A percentile compares a stretch with the other conserved stretches of the same genome.
phyloP scores from a whole-genome alignment of 2,113 vertebrate genomes.

The Lepus europaeus region DNA sequence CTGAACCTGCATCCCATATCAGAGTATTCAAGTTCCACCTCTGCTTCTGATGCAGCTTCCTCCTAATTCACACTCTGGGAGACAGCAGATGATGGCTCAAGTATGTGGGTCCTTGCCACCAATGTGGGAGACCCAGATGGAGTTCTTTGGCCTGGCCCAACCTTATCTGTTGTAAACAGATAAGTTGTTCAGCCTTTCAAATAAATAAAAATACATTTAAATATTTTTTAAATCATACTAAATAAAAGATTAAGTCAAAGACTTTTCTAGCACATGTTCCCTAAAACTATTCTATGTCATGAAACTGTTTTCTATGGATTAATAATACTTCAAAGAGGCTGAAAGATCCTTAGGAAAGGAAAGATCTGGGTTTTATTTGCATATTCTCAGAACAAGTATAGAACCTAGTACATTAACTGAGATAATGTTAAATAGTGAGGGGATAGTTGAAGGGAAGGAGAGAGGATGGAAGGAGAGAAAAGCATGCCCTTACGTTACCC shows the following conservation, averaged over 20 bases:
- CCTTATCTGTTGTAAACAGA: no score
- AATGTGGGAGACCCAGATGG: background rate
- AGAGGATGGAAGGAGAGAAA: background rate
- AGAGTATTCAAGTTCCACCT: no score
- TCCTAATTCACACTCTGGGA: no score
- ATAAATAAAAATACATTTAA: no score
- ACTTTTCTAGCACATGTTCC: conserved; percentile 29
- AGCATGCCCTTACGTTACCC: background rate
- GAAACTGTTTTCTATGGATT: conserved; percentile 51
- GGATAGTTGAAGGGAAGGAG: background rate
- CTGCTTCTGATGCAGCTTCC: no score
- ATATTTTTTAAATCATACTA: background rate
- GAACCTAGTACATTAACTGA: conserved; percentile 38
- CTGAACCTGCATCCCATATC: no score
- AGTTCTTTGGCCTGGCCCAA: no score
- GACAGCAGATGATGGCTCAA: no score
- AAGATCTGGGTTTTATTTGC: conserved; percentile 33
- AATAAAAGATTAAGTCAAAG: conserved; percentile 53
- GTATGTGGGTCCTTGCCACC: no score
- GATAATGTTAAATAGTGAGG: conserved; percentile 47
- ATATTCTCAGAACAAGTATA: background rate
- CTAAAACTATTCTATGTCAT: conserved; percentile 48
- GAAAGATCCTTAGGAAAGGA: conserved; percentile 12
- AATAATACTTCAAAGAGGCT: conserved; percentile 44
- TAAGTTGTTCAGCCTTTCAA: no score